Evolutionary conservation across 23 tunicate genomes (phyloP).

Genomic region (Ascidia mentula): DNA sequence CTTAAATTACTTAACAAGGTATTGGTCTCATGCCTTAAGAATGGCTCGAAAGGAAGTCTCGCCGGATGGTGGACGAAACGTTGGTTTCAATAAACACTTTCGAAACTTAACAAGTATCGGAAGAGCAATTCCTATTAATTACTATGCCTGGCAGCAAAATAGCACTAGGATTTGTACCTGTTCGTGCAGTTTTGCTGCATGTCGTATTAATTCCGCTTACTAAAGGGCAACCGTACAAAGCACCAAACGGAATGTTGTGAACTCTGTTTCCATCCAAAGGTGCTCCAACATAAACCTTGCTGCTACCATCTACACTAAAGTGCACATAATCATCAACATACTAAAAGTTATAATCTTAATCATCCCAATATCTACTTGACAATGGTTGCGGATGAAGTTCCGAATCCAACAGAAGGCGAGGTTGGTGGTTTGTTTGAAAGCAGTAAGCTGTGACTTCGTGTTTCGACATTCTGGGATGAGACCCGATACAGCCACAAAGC

Average conservation of each 20-base stretch:
- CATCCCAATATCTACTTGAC: neutral
- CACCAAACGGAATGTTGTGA: neutral
- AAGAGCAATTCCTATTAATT: too few species aligned
- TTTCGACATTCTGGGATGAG: neutral
- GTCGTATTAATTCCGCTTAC: neutral
- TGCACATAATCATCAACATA: too few species aligned
- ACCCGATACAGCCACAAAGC: neutral
- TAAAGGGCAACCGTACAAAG: neutral
- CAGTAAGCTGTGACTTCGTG: neutral
- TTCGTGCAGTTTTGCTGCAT: neutral
- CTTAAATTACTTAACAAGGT: too few species aligned
- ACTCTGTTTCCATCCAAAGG: neutral
- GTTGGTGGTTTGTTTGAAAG: neutral
- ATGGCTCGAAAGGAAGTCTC: too few species aligned
- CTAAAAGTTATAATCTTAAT: neutral
- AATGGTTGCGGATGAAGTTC: neutral
- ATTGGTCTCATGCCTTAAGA: too few species aligned
- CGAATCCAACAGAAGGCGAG: neutral
- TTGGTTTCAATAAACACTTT: too few species aligned
- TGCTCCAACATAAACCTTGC: neutral
- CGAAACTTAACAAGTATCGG: too few species aligned
- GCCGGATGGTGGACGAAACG: too few species aligned
- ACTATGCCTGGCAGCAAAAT: too few species aligned
- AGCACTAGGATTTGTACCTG: too few species aligned
- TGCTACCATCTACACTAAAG: too few species aligned